These are phyloP conservation scores for Nasalis larvatus DNA, from an alignment of 2,113 vertebrate species.

Conservation along the genomic window DNA sequence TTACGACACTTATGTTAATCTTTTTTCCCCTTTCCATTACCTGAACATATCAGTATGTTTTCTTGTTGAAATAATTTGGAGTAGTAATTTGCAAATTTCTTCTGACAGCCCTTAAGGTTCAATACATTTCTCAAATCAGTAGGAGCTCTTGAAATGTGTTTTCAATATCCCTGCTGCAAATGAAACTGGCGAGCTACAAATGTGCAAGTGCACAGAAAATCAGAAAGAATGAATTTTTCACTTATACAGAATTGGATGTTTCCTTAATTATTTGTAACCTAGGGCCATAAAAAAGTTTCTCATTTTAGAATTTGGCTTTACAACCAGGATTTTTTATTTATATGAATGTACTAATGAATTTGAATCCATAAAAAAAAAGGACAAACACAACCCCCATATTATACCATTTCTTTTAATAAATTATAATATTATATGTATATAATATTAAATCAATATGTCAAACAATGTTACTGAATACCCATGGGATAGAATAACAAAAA, in stretches of 20 bases:
- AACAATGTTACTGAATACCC: neutral
- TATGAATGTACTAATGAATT: neutral
- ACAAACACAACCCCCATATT: neutral
- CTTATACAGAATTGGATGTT: neutral
- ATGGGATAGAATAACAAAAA: neutral
- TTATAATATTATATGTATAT: neutral
- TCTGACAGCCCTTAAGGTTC: conserved; percentile 33
- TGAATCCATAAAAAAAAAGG: neutral
- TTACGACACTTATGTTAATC: conserved; percentile 58
- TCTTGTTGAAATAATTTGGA: conserved; percentile 68
- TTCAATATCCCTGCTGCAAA: conserved; percentile 45
- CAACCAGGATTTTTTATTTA: neutral
- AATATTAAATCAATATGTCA: neutral
- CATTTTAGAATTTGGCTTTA: conserved; percentile 27
- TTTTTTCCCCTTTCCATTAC: conserved; percentile 25
- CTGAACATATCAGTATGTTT: conserved; percentile 32
- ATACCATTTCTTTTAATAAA: neutral
- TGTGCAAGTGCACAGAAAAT: neutral
- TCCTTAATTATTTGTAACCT: conserved; percentile 55
- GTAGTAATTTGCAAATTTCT: conserved; percentile 50
- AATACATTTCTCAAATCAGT: conserved; percentile 56
- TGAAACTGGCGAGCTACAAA: neutral
- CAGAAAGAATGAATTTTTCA: conserved; percentile 23
- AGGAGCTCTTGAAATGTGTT: conserved; percentile 52
- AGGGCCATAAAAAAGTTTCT: neutral